Conservation (phyloP, 1,140 invertebrate genomes). For the Helicoverpa armigera region DNA sequence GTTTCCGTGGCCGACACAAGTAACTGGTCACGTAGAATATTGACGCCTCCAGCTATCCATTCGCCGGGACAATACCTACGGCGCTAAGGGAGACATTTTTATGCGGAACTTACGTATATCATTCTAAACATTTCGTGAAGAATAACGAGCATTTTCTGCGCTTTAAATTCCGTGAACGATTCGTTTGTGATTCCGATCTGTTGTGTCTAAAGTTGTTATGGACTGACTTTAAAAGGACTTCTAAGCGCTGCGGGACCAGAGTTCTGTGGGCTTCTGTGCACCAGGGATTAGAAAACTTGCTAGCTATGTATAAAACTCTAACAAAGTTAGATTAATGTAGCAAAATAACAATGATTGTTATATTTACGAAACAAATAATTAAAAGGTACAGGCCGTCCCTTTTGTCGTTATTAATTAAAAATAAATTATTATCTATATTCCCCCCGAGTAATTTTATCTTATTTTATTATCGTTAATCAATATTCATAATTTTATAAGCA, state of each 20-base stretch:
- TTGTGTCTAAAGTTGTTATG: not conserved
- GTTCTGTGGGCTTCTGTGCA: not conserved
- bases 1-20: conserved; percentile 78
- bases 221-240: conserved; percentile 9
- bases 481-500: conserved; percentile 36
- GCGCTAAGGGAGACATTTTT: conserved; percentile 63
- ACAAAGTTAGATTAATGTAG: too few relatives aligned
- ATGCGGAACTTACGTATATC: conserved; percentile 53
- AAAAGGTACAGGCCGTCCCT: too few relatives aligned
- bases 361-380: too few relatives aligned
- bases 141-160: conserved; percentile 31
- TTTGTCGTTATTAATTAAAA: not conserved
- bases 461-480: conserved; percentile 22
- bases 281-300: not conserved
- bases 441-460: conserved; percentile 1
- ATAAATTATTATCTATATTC: too few relatives aligned
- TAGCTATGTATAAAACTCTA: too few relatives aligned
- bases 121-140: conserved; percentile 44
- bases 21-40: conserved; percentile 84
- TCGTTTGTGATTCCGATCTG: conserved; percentile 26
- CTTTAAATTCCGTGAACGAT: conserved; percentile 42
- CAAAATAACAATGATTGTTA: too few relatives aligned
- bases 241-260: not conserved
- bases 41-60: conserved; percentile 79
- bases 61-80: conserved; percentile 63